A percentile compares a stretch with the other conserved stretches of the same genome.
phyloP scores from a whole-genome alignment of 2,113 vertebrate genomes.

The Jacana jacana region DNA sequence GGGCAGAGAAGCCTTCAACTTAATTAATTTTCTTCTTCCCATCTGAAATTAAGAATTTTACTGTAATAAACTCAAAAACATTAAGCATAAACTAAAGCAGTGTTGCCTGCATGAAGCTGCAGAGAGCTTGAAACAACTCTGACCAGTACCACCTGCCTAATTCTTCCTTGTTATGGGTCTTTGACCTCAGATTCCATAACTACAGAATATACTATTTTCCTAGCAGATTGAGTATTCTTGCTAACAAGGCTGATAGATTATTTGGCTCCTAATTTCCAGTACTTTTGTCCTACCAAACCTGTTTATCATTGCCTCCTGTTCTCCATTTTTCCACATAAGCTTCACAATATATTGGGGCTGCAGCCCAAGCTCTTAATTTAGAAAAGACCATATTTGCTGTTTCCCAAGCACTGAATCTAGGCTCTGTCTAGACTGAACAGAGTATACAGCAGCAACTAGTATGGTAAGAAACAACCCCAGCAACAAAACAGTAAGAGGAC shows the following conservation, averaged over 20 bases:
- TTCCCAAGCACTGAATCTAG: neutral
- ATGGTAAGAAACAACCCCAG: neutral
- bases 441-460: neutral
- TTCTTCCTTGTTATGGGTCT: neutral
- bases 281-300: neutral
- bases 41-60: neutral
- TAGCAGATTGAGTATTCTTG: neutral
- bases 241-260: neutral
- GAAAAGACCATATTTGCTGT: neutral
- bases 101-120: neutral
- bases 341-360: neutral
- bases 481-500: neutral
- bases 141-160: neutral
- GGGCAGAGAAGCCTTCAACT: neutral
- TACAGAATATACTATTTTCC: neutral
- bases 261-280: neutral
- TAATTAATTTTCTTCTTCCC: neutral
- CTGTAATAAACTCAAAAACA: neutral
- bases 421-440: neutral
- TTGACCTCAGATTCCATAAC: neutral
- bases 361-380: neutral
- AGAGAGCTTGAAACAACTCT: neutral
- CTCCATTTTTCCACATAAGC: neutral
- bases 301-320: neutral
- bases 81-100: neutral